These are phyloP conservation scores for Catostylus mosaicus DNA, from an alignment of 30 jellyfish, hydroid and myxozoan species.

Conservation along the genomic window DNA sequence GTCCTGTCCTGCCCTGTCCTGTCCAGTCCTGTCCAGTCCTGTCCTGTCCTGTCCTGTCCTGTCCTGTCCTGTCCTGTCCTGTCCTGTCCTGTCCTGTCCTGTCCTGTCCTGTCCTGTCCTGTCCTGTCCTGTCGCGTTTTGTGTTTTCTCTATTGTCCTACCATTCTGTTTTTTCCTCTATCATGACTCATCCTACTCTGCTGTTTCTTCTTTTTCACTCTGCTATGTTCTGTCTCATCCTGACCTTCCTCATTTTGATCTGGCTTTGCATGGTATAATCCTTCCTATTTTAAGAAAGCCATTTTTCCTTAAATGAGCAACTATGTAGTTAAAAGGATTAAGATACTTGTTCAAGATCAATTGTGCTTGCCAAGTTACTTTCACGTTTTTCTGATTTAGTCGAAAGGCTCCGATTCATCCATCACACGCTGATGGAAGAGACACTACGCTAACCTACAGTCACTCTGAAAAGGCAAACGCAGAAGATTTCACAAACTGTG, in stretches of 20 bases:
- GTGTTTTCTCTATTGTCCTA: too few relatives aligned
- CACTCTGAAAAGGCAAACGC: slow-evolving; percentile 56
- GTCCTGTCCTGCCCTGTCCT: not conserved
- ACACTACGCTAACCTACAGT: slow-evolving; percentile 26
- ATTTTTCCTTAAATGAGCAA: too few relatives aligned
- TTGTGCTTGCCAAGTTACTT: not conserved
- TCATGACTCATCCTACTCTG: too few relatives aligned
- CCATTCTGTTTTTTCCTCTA: too few relatives aligned
- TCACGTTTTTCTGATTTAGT: not conserved
- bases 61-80: not conserved
- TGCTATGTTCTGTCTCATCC: too few relatives aligned
- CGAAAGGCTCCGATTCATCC: slow-evolving; percentile 76
- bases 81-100: not conserved
- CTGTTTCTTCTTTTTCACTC: too few relatives aligned
- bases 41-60: not conserved
- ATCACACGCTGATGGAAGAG: slow-evolving; percentile 40
- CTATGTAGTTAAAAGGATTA: too few relatives aligned
- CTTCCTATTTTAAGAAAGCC: not conserved
- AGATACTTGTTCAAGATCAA: not conserved
- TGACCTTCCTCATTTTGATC: not conserved
- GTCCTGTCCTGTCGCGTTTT: not conserved
- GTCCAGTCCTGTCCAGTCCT: not conserved
- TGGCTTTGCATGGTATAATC: not conserved
- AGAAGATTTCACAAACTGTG: slow-evolving; percentile 61
- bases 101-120: not conserved